Evolutionary conservation across 2,888 invertebrate species (phyloP).

Genomic region (Ormyrus labotus): DNA sequence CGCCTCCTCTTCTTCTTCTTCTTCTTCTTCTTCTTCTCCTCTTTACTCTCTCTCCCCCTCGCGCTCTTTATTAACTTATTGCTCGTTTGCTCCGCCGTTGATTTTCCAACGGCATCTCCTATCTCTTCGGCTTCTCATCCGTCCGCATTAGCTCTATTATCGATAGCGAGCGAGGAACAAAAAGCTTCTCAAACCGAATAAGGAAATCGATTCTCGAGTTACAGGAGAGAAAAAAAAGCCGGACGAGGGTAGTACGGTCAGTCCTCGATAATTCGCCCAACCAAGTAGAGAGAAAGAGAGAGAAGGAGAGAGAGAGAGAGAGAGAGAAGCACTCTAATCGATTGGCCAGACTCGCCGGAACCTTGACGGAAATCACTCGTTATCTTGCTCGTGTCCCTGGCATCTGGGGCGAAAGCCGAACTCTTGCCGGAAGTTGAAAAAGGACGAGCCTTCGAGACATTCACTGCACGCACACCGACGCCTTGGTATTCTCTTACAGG

Average conservation of each 20-base stretch:
- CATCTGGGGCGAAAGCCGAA: background rate
- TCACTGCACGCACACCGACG: too few species aligned
- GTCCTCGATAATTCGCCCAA: too few species aligned
- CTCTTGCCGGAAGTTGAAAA: constrained; percentile 17
- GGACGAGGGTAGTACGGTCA: too few species aligned
- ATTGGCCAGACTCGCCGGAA: background rate
- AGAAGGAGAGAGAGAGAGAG: background rate
- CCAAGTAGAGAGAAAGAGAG: too few species aligned
- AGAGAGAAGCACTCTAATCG: constrained; percentile 12
- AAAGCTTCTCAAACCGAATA: background rate
- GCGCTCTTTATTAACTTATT: constrained; percentile 18
- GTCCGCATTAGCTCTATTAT: background rate
- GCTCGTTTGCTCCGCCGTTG: background rate
- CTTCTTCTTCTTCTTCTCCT: constrained; percentile 16
- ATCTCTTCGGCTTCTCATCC: background rate
- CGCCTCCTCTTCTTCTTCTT: constrained; percentile 31
- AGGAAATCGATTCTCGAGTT: constrained; percentile 6
- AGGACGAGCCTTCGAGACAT: background rate
- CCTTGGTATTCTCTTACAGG: too few species aligned
- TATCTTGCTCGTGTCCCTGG: background rate
- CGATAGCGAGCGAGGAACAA: background rate
- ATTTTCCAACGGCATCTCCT: background rate
- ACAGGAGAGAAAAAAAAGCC: background rate
- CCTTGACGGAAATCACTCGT: constrained; percentile 28
- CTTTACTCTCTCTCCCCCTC: constrained; percentile 12